Evolutionary conservation across 2,797 vertebrate genomes (phyloP).

Genomic region (Brachyrhaphis roseni): DNA sequence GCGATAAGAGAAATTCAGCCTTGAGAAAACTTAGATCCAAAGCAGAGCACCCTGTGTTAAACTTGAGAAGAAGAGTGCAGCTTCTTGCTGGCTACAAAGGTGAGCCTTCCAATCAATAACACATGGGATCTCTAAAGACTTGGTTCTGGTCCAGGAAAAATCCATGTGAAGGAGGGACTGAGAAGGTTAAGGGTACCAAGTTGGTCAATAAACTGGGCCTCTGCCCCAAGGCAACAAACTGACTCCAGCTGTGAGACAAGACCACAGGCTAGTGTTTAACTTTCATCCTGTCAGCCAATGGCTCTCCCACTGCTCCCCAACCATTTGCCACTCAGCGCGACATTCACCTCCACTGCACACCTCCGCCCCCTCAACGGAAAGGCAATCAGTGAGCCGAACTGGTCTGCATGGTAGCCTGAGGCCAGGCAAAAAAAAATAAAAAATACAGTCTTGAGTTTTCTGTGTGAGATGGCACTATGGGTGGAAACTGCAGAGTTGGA

Average conservation of each 20-base stretch:
- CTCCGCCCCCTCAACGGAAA: slow-evolving; percentile 60
- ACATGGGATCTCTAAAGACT: slow-evolving; percentile 54
- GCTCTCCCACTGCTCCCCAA: slow-evolving; percentile 64
- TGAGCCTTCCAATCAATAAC: slow-evolving; percentile 64
- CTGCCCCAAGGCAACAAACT: slow-evolving; percentile 68
- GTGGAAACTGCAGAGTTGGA: slow-evolving; percentile 44
- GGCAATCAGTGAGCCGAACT: slow-evolving; percentile 73
- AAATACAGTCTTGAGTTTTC: slow-evolving; percentile 48
- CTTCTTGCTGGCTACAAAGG: slow-evolving; percentile 31
- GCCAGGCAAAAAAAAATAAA: slow-evolving; percentile 56
- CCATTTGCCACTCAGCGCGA: slow-evolving; percentile 73
- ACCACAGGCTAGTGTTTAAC: slow-evolving; percentile 70
- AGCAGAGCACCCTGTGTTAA: slow-evolving; percentile 21
- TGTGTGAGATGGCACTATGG: slow-evolving; percentile 33
- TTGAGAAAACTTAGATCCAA: slow-evolving; percentile 27
- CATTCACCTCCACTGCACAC: slow-evolving; percentile 69
- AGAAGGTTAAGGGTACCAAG: slow-evolving; percentile 61
- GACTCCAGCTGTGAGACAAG: slow-evolving; percentile 70
- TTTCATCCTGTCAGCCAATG: slow-evolving; percentile 72
- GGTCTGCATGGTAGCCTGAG: slow-evolving; percentile 61
- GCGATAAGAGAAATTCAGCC: slow-evolving; percentile 33
- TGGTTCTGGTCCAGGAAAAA: slow-evolving; percentile 40
- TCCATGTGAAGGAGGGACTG: slow-evolving; percentile 45
- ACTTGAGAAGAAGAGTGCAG: slow-evolving; percentile 43
- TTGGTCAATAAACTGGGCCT: slow-evolving; percentile 67